Evolutionary conservation across 2,888 invertebrate genomes (phyloP), one percentile per base, ranked within the genome.

Genomic region (Tortrix viridana): DNA sequence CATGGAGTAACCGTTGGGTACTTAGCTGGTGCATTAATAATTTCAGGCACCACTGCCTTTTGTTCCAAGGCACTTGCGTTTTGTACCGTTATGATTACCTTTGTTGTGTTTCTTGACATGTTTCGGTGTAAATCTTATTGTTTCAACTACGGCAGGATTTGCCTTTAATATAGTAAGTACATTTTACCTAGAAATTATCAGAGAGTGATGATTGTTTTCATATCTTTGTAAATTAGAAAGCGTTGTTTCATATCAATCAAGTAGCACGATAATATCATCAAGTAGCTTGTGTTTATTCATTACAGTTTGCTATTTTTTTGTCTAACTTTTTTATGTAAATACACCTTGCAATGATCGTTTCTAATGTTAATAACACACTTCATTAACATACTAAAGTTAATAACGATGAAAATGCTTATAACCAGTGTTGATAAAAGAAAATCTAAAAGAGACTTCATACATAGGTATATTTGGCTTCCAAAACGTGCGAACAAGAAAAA

Each of bases 21-120:
- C n/a, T n/a, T n/a, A 74, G 78, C 77, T 80, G 80, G 77, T 83
- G 83, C 77, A 80, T 77, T 74, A 71, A 72, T 80, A 74, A 81
- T 85, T 88, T 85, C 84, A 88, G 83, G 84, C 86, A 80, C 80
- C 81, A 74, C 74, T 83, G 84, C 74, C 72, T 78, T 72, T 80
- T 73, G 80, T 82, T 83, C 82, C 76, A 82, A 81, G 82, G 82
- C 79, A 79, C 80, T 81, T 86, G 84, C 82, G 79, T 82, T 78
- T 66, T 69, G 74, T 79, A 82, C 83, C 75, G 79, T 80, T 81
- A 79, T 72, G 69, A 74, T 75, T 70, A 63, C 63, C 50, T 65
- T 69, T 66, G 68, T 57, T 65, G 67, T 63, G 69, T 67, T 65
- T 18, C 46, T 52, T 56, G 23, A 52, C 37, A 46, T 56, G 43